Percentiles rank a stretch among this genome's conserved stretches.
Conservation (phyloP, 2,888 invertebrate genomes). For the Deilephila elpenor region DNA sequence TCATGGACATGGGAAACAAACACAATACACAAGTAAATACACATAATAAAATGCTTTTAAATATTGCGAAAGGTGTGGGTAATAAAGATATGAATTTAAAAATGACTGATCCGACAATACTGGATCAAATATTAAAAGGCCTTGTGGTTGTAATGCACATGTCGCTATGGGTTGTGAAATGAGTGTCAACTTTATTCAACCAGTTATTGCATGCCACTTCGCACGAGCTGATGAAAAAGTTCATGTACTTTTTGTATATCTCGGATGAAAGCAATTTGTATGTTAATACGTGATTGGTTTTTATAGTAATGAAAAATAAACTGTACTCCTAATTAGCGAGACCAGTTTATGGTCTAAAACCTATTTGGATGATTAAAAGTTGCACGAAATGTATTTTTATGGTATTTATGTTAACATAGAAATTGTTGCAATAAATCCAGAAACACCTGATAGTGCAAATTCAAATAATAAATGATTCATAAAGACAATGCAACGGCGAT, state of each 20-base stretch:
- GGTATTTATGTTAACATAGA: too few species aligned
- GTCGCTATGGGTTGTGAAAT: constrained; percentile 29
- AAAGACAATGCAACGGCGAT: too few species aligned
- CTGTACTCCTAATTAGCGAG: neutral
- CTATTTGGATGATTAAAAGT: too few species aligned
- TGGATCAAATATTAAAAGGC: constrained; percentile 57
- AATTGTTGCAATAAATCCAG: too few species aligned
- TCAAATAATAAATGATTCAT: too few species aligned
- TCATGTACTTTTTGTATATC: constrained; percentile 51
- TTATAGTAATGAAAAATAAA: neutral
- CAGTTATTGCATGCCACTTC: constrained; percentile 22
- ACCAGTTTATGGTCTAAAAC: neutral
- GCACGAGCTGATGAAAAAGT: constrained; percentile 18
- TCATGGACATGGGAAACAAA: constrained; percentile 63
- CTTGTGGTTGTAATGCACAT: constrained; percentile 31
- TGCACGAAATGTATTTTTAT: too few species aligned
- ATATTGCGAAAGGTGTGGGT: constrained; percentile 43
- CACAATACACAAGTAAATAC: constrained; percentile 44
- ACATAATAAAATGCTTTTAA: constrained; percentile 43
- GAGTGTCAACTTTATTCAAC: constrained; percentile 61
- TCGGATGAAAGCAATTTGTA: constrained; percentile 33
- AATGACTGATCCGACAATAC: constrained; percentile 54
- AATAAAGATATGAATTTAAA: constrained; percentile 46
- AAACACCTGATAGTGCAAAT: too few species aligned
- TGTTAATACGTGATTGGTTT: constrained; percentile 22